Conservation (phyloP, 2,888 invertebrate genomes). For the Enoplolaimus lenunculus region DNA sequence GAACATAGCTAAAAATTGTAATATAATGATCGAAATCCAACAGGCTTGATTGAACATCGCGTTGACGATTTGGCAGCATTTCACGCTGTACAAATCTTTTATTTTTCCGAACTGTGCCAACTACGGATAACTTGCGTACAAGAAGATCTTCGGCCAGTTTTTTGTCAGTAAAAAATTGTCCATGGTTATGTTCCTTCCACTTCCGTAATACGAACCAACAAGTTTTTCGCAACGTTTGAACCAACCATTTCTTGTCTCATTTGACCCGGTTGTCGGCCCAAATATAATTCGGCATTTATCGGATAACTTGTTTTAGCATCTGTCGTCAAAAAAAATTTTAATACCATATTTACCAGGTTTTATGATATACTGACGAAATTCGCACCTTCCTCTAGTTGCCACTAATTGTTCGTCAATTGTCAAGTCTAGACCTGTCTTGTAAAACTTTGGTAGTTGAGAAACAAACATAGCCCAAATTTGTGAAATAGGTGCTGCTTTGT, state of each 20-base stretch:
- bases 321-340: constrained; percentile 45
- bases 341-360: constrained; percentile 45
- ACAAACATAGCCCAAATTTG: constrained; percentile 2
- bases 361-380: constrained; percentile 37
- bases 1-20: constrained; percentile 2
- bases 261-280: constrained; percentile 31
- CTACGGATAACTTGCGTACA: neutral
- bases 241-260: constrained; percentile 29
- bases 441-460: neutral
- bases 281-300: constrained; percentile 22
- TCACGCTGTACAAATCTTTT: constrained; percentile 5
- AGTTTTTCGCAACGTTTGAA: neutral
- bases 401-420: constrained; percentile 28
- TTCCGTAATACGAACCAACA: neutral
- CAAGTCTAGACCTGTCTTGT: constrained; percentile 28
- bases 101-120: constrained; percentile 11
- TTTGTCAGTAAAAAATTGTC: constrained; percentile 14
- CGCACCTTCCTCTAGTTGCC: constrained; percentile 30
- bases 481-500: neutral
- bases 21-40: neutral
- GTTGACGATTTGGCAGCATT: neutral
- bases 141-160: constrained; percentile 3
- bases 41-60: neutral
- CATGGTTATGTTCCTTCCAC: neutral
- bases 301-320: constrained; percentile 37